A percentile compares a stretch with the other conserved stretches of the same genome.
These are phyloP conservation scores for Lasioglossum vierecki DNA, from an alignment of 2,888 invertebrate species.

Conservation along the genomic window DNA sequence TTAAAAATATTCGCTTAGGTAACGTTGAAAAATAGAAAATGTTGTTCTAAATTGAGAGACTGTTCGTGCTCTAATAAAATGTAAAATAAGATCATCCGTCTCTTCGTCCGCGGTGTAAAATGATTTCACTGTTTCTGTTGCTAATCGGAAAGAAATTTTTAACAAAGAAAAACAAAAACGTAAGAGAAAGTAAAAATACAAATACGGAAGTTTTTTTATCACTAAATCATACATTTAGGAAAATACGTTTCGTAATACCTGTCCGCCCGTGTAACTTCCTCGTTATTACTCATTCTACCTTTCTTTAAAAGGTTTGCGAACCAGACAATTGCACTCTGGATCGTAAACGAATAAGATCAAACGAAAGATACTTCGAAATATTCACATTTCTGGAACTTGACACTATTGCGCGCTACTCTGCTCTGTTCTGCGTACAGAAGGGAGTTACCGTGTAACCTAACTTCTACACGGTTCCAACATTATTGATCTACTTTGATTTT, in stretches of 20 bases:
- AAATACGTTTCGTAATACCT: constrained; percentile 34
- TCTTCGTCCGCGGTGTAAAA: neutral
- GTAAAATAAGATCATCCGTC: neutral
- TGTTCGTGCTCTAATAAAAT: neutral
- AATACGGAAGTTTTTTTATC: neutral
- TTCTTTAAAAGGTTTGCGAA: neutral
- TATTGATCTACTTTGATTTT: constrained; percentile 65
- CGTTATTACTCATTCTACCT: constrained; percentile 16
- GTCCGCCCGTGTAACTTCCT: neutral
- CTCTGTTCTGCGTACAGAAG: neutral
- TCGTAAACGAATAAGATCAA: neutral
- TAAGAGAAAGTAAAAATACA: neutral
- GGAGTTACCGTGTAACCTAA: constrained; percentile 36
- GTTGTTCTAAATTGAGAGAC: neutral
- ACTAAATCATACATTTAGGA: neutral
- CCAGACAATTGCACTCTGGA: neutral
- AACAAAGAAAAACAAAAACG: neutral
- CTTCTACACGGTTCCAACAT: constrained; percentile 46
- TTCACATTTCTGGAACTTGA: neutral
- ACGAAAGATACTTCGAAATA: neutral
- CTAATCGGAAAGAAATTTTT: neutral
- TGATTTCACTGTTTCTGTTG: neutral
- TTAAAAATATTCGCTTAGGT: neutral
- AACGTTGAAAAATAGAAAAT: neutral
- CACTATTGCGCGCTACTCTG: neutral